These are phyloP conservation scores for Neogale vison DNA, from an alignment of 2,113 vertebrate species.

Conservation along the genomic window DNA sequence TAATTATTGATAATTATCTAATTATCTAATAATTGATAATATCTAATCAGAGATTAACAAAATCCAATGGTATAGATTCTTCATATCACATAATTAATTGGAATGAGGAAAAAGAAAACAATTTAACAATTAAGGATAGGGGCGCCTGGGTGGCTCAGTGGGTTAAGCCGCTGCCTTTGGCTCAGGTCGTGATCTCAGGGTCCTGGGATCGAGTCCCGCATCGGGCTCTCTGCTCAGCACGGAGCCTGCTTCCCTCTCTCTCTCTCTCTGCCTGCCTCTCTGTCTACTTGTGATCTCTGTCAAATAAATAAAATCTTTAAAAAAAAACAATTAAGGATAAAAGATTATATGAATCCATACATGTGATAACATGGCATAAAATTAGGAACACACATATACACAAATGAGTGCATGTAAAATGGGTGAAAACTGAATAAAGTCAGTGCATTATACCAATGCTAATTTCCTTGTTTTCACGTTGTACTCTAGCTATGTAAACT, in stretches of 20 bases:
- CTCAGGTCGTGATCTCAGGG: too few species aligned
- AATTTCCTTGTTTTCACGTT: not conserved
- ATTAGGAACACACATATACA: not conserved
- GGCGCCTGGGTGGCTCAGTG: too few species aligned
- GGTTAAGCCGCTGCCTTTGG: too few species aligned
- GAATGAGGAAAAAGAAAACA: conserved; percentile 10
- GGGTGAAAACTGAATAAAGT: not conserved
- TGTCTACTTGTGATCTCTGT: too few species aligned
- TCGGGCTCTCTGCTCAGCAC: too few species aligned
- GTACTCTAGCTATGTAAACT: not conserved
- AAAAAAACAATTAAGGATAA: not conserved
- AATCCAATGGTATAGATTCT: not conserved
- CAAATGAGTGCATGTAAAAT: not conserved
- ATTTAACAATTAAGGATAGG: not conserved
- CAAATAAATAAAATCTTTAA: too few species aligned
- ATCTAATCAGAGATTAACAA: not conserved
- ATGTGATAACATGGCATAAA: not conserved
- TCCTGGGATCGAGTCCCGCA: too few species aligned
- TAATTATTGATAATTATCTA: too few species aligned
- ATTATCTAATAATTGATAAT: too few species aligned
- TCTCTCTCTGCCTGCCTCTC: too few species aligned
- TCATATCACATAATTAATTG: not conserved
- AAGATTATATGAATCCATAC: not conserved
- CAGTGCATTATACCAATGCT: not conserved
- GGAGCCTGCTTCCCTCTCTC: too few species aligned